Conservation (phyloP, 1,140 invertebrate genomes). For the honey bee (Apis mellifera) region Amel_HAv3.1 CM009931.2:2952501-2953000, state of each 20-base stretch:
- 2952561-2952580: conserved; percentile 37
- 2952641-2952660: conserved; percentile 69
- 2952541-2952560: conserved; percentile 39
- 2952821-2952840: no score
- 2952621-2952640: conserved; percentile 52
- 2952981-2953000: background rate
- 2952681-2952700: conserved; percentile 67
- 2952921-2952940: conserved; percentile 48
- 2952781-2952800: background rate
- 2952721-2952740: conserved; percentile 37
- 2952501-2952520: background rate
- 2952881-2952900: conserved; percentile 14
- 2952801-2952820: background rate
- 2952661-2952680: conserved; percentile 67
- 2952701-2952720: conserved; percentile 59
- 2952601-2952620: conserved; percentile 65
- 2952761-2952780: background rate
- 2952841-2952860: conserved; percentile 26
- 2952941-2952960: conserved; percentile 35
- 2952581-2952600: conserved; percentile 61
- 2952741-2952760: conserved; percentile 44
- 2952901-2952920: conserved; percentile 1
- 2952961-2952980: background rate
- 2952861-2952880: conserved; percentile 62
- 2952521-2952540: conserved; percentile 6